Conservation (phyloP, 1,140 invertebrate species). For the Periplaneta americana region DNA sequence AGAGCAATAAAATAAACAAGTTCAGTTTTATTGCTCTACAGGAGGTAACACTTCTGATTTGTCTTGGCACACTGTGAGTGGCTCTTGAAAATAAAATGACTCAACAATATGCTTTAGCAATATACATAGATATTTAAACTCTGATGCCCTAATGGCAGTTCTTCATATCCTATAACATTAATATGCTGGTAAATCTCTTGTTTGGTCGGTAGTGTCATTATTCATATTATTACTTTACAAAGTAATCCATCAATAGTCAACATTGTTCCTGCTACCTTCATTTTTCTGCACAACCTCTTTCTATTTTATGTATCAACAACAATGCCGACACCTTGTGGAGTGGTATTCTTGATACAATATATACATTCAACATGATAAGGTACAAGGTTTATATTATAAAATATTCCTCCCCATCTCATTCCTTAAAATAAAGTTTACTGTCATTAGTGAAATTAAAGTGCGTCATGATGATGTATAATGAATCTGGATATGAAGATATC, state of each 20-base stretch:
- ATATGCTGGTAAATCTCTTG: background rate
- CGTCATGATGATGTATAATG: background rate
- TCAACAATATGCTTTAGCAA: background rate
- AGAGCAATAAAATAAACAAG: background rate
- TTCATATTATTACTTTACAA: background rate
- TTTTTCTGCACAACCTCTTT: background rate
- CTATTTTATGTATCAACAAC: too few species aligned
- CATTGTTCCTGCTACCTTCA: background rate
- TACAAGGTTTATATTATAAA: background rate
- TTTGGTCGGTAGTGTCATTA: background rate
- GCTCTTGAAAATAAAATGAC: background rate
- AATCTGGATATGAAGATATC: background rate
- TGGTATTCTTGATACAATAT: background rate
- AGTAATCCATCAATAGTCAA: background rate
- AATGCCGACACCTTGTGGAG: background rate
- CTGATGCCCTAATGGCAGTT: background rate
- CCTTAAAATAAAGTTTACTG: background rate
- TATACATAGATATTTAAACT: background rate
- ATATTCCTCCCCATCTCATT: background rate
- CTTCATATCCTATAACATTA: background rate
- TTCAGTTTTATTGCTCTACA: background rate
- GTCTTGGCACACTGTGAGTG: too few species aligned
- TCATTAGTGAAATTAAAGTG: background rate
- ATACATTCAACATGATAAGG: background rate
- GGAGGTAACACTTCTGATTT: background rate